Percentiles rank a stretch among this genome's conserved stretches.
These are phyloP conservation scores for Cichlasoma orientale DNA, from an alignment of 2,797 vertebrate species.

Conservation along the genomic window DNA sequence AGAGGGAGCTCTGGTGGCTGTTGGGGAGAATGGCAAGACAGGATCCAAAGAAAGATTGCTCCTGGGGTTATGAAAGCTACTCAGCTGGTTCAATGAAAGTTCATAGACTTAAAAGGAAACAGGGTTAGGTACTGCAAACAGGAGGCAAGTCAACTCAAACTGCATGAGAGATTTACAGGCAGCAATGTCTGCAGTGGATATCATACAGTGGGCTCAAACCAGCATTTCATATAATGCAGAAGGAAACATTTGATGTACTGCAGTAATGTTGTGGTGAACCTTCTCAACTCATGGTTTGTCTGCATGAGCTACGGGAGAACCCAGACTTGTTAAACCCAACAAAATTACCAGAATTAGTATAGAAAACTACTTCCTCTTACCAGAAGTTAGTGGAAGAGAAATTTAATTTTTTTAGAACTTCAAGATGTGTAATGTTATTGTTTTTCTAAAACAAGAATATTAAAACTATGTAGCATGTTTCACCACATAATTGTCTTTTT, in stretches of 20 bases:
- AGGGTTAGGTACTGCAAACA: neutral
- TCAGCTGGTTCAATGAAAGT: neutral
- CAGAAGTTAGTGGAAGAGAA: neutral
- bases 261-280: neutral
- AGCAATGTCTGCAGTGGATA: neutral
- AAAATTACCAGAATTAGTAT: neutral
- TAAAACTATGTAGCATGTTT: neutral
- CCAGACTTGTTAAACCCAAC: neutral
- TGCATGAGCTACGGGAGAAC: neutral
- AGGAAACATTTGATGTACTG: slow-evolving; percentile 6
- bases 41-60: neutral
- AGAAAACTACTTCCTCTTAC: neutral
- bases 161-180: neutral
- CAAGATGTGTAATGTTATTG: neutral
- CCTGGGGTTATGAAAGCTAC: neutral
- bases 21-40: neutral
- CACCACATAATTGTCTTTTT: neutral
- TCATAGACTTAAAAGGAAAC: neutral
- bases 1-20: neutral
- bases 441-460: neutral
- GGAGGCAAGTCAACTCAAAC: neutral
- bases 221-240: neutral
- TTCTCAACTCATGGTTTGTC: slow-evolving; percentile 6
- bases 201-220: neutral
- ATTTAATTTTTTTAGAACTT: neutral